Conservation (phyloP, 2,113 vertebrate genomes). For the Physeter macrocephalus region DNA sequence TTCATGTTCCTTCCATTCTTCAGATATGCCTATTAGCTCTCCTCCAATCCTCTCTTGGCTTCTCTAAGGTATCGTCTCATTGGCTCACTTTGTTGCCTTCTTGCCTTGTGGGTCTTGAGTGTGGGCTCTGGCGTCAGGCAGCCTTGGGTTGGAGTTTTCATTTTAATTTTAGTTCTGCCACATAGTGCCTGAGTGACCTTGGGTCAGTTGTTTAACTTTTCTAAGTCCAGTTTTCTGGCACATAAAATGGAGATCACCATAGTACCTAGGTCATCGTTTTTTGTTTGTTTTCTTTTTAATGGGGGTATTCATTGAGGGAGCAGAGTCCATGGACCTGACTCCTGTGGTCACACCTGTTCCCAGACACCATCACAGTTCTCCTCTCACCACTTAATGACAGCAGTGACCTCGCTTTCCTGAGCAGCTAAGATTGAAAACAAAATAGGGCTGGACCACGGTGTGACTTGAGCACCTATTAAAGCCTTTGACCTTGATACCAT, state of each 20-base stretch:
- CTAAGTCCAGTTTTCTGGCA: background rate
- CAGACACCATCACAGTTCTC: background rate
- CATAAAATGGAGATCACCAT: background rate
- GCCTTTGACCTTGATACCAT: background rate
- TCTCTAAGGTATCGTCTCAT: background rate
- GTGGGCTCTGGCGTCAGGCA: background rate
- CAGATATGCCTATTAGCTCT: background rate
- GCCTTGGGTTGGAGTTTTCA: background rate
- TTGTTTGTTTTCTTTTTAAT: background rate
- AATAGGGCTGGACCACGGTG: background rate
- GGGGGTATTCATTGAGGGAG: background rate
- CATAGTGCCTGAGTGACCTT: background rate
- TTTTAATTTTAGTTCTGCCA: background rate
- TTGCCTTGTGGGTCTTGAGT: fast-evolving
- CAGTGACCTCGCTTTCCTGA: background rate
- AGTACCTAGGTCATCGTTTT: background rate
- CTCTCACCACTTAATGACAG: background rate
- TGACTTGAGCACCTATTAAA: background rate
- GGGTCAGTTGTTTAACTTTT: background rate
- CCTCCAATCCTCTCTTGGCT: background rate
- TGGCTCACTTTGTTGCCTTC: background rate
- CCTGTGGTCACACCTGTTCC: background rate
- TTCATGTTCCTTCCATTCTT: background rate
- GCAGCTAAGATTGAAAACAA: background rate
- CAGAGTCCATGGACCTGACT: background rate